Evolutionary conservation across 2,113 vertebrate species (phyloP), one percentile per base, ranked within the genome.

Genomic region (Cyprinus carpio): DNA sequence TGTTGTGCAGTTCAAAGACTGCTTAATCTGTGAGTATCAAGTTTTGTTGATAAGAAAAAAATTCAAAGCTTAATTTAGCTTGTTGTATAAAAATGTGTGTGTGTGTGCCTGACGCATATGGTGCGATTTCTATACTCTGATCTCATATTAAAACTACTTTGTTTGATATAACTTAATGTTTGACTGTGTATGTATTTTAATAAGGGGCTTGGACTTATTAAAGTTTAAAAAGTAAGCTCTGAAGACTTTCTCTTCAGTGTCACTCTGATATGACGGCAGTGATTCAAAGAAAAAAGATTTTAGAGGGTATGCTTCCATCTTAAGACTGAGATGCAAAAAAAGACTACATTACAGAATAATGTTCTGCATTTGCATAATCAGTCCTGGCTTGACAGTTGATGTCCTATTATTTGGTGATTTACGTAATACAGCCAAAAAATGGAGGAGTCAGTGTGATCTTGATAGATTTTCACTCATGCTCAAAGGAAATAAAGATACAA

Each of bases 381-480:
- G 13, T 18, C 20, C 62, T 67, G 16, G 6, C 9, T 65, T 82
- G 2, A 58, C 27, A 74, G 23, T 8, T 29, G 3, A 16, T 71
- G 58, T 5, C 40, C 23, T 78, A 4, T 37, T 60, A 78, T 37
- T 37, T 78, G 9, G 23, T 71, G 76, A 29, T 65, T 23, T 65
- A 40, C 4, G 18, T 40, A 25, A 80, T 80, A 64, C 23, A 27
- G 43, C 7, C 34, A 64, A 80, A 64, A 7, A 18, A 15, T 43
- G 23, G 60, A 20, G 1, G 51, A 72, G 6, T 86, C 10, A n/a
- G 4, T 58, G n/a, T 40, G 12, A 18, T 9, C 11, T 25, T 34
- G 31, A 29, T 10, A 78, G 12, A 84, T 40, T 84, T 89, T 75
- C 56, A 15, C 34, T 89, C 3, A 10, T 40, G 40, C 40, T 40